These are phyloP conservation scores for Helarctos malayanus DNA, from an alignment of 2,797 vertebrate species.

Conservation along the genomic window DNA sequence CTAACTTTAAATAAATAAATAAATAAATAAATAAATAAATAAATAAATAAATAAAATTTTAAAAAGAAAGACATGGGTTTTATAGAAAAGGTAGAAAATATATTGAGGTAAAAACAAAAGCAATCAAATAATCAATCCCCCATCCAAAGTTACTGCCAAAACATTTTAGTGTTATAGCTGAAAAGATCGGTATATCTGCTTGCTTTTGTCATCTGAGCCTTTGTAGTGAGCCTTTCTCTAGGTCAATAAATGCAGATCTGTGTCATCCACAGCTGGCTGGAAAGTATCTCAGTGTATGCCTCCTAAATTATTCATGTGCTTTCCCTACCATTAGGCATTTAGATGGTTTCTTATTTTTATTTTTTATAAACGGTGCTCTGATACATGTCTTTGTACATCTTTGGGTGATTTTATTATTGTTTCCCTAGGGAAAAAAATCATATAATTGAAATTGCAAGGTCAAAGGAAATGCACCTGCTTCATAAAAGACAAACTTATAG, in stretches of 20 bases:
- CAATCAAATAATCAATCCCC: neutral
- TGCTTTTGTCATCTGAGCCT: neutral
- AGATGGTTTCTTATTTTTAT: constrained; percentile 21
- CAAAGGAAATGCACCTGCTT: neutral
- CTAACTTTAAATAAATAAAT: neutral
- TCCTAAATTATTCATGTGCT: constrained; percentile 49
- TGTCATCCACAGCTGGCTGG: neutral
- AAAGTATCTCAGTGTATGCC: neutral
- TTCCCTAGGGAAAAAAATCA: neutral
- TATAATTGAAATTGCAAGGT: neutral
- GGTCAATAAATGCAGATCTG: constrained; percentile 13
- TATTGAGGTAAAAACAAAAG: constrained; percentile 15
- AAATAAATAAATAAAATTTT: neutral
- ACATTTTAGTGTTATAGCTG: neutral
- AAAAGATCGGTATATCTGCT: neutral
- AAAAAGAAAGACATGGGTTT: neutral
- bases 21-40: too few relatives aligned
- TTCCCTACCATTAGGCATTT: constrained; percentile 2
- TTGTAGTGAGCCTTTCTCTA: neutral
- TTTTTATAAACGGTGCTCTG: neutral
- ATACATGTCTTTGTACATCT: neutral
- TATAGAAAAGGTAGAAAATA: neutral
- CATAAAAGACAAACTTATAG: neutral
- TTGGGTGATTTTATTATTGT: constrained; percentile 4
- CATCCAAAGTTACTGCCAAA: neutral